Base-by-base conservation (phyloP, 2,113 vertebrate genomes). In the Girardinichthys multiradiatus region DNA sequence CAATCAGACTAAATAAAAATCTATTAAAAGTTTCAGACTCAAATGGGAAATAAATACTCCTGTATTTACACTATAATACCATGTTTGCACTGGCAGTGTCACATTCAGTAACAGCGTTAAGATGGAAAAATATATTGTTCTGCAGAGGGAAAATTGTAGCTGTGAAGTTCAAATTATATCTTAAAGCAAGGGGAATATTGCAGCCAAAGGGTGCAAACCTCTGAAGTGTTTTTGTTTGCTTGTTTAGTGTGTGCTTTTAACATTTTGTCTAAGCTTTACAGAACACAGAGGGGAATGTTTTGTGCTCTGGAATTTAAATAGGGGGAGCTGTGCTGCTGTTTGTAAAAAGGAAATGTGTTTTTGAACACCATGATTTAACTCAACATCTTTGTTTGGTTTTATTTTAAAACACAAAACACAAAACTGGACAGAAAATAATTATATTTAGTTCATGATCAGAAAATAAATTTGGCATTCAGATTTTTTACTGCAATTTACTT, bases 71-170 rank as follows among this genome's bases (percentile, higher is more conserved):
- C 21, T 54, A n/a, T n/a, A 24, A 54, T 24, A 54, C 21, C 21
- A 54, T 6, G 7, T n/a, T 31, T 28, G 68, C 72, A 70, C 81
- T 80, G 79, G 86, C 80, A 68, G 70, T 24, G 15, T 19, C 21
- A 2, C 45, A 71, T 68, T 42, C 31, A 57, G 10, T 64, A 11
- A 28, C 62, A 64, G 68, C 76, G 68, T 74, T 28, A 54, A 21
- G 21, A 48, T 59, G 13, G 51, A 48, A 48, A 51, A 68, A 68
- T 58, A 37, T 54, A 67, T 35, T 64, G 58, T 77, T 72, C 70
- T 70, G 70, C 48, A 57, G 67, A 64, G 15, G 30, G 37, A 30
- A 70, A 72, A 70, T 48, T 31, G 24, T 42, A 68, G 37, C 58
- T 28, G 48, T 62, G 67, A 64, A 79, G 71, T 66, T 65, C 64